A percentile compares a stretch with the other conserved stretches of the same genome.
Conservation (phyloP, 2,113 vertebrate species). For the Cepphus grylle region DNA sequence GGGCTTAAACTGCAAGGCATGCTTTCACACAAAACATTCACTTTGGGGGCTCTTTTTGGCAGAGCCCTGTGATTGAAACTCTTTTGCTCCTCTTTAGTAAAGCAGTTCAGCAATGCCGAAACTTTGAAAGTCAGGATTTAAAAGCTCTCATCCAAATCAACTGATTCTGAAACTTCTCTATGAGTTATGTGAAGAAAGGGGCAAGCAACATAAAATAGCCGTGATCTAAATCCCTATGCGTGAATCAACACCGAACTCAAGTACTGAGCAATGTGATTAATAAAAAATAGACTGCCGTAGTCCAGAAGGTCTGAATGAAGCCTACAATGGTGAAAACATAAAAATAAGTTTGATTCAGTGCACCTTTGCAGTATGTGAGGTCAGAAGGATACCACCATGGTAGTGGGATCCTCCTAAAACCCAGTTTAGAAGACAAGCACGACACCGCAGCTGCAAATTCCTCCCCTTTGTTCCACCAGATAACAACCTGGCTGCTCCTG, state of each 20-base stretch:
- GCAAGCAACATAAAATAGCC: background rate
- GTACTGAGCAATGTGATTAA: background rate
- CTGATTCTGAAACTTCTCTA: background rate
- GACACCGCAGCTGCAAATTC: background rate
- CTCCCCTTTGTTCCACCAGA: background rate
- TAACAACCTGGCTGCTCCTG: background rate
- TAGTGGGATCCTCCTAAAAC: background rate
- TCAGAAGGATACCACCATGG: background rate
- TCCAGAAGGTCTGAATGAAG: background rate
- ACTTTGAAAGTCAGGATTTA: slow-evolving; percentile 6
- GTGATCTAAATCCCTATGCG: background rate
- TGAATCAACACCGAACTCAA: background rate
- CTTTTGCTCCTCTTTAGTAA: slow-evolving; percentile 3
- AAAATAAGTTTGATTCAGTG: background rate
- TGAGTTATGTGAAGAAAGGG: background rate
- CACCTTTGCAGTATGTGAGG: background rate
- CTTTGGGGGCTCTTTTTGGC: slow-evolving; percentile 49
- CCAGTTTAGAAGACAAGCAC: background rate
- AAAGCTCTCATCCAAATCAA: background rate
- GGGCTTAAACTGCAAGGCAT: slow-evolving; percentile 64
- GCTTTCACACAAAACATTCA: slow-evolving; percentile 66
- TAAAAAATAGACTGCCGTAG: background rate
- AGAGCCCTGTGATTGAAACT: slow-evolving; percentile 54
- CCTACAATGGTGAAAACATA: background rate
- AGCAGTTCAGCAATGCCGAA: background rate